Evolutionary conservation across 1,140 invertebrate species (phyloP).

Genomic region (Chymomyza costata): DNA sequence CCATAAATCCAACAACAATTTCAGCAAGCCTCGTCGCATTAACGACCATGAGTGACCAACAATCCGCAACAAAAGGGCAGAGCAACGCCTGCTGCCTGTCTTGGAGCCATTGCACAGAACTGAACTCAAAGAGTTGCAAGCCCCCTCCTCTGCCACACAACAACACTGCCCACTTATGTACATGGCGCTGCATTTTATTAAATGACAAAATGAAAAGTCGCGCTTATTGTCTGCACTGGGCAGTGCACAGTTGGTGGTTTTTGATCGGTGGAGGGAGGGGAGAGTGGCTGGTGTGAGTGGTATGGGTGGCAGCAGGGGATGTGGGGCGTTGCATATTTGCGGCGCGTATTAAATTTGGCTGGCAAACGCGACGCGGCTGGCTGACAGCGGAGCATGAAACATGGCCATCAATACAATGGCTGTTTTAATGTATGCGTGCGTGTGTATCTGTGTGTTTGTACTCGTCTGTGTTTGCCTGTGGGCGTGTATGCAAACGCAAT

Average conservation of each 20-base stretch:
- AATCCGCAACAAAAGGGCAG: conserved; percentile 18
- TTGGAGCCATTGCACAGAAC: background rate
- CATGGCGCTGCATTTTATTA: conserved; percentile 64
- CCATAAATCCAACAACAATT: conserved; percentile 72
- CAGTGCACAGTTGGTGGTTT: conserved; percentile 2
- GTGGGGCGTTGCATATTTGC: conserved; percentile 56
- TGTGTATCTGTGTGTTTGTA: conserved; percentile 10
- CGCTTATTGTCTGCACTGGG: conserved; percentile 49
- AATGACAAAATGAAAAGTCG: conserved; percentile 71
- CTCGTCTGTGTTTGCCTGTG: conserved; percentile 50
- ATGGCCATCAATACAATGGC: conserved; percentile 55
- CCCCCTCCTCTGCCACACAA: conserved; percentile 4
- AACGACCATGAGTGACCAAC: too few relatives aligned
- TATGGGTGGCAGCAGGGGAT: background rate
- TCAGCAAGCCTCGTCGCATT: conserved; percentile 31
- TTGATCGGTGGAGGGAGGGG: background rate
- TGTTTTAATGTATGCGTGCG: conserved; percentile 1
- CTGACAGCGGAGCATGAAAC: conserved; percentile 70
- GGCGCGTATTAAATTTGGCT: conserved; percentile 71
- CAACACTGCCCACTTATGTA: background rate
- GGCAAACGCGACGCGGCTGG: too few relatives aligned
- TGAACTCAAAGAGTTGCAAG: too few relatives aligned
- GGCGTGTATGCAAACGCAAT: conserved; percentile 73
- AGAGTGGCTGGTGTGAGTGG: background rate
- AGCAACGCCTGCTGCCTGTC: background rate